phyloP scores from a whole-genome alignment of 2,113 vertebrate species.

The Leptobrachium leishanense region DNA sequence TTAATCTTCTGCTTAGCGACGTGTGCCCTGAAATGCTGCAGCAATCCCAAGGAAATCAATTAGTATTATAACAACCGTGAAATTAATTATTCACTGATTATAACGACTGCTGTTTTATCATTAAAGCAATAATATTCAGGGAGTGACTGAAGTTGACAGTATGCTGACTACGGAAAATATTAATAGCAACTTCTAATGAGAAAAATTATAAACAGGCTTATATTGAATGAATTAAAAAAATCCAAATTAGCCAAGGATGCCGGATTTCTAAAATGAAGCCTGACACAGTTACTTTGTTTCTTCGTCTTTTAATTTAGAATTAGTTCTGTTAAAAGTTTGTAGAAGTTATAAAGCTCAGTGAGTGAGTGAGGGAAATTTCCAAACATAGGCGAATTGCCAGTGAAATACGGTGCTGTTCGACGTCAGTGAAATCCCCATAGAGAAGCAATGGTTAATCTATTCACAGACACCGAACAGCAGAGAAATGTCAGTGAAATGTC shows the following conservation, averaged over 20 bases:
- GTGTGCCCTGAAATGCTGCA: constrained; percentile 9
- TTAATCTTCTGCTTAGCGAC: constrained; percentile 31
- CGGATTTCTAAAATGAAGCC: background rate
- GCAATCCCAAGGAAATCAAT: constrained; percentile 33
- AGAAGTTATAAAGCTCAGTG: no score
- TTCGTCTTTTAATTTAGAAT: background rate
- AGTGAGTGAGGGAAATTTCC: no score
- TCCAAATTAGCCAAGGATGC: background rate
- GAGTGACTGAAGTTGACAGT: constrained; percentile 4
- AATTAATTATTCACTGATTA: constrained; percentile 44
- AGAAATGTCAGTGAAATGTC: no score
- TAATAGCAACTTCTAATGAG: constrained; percentile 29
- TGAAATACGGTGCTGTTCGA: no score
- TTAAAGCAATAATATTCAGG: constrained; percentile 22
- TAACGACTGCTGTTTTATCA: constrained; percentile 32
- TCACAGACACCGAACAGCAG: no score
- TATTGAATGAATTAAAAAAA: background rate
- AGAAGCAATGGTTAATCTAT: no score
- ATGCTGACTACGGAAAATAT: constrained; percentile 39
- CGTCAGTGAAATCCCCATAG: no score
- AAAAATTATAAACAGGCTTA: constrained; percentile 19
- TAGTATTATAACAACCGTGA: constrained; percentile 30
- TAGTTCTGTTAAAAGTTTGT: no score
- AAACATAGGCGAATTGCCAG: no score
- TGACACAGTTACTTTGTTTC: background rate